phyloP scores from a whole-genome alignment of 2,888 invertebrate species.

The Synergus japonicus region DNA sequence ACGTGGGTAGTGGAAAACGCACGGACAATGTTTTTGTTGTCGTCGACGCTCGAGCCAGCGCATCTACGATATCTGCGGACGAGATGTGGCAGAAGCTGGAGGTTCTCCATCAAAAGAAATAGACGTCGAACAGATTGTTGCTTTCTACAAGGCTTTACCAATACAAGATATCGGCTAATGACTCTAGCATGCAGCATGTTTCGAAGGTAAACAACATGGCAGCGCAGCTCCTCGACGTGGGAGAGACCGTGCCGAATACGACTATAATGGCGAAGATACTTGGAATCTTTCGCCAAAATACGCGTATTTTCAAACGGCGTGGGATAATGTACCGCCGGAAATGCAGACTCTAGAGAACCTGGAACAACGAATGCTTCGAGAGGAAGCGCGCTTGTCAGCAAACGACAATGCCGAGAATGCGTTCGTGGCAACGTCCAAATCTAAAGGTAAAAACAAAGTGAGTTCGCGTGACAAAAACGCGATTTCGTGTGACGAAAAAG shows the following conservation, averaged over 20 bases:
- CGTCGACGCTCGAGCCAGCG: slow-evolving; percentile 42
- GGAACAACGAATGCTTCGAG: too few species aligned
- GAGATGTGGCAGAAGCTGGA: slow-evolving; percentile 49
- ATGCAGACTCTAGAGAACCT: too few species aligned
- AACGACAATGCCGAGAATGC: too few species aligned
- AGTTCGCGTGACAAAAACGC: too few species aligned
- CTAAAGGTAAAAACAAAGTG: too few species aligned
- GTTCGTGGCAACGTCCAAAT: too few species aligned
- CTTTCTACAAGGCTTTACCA: slow-evolving; percentile 41
- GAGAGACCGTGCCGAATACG: slow-evolving; percentile 39
- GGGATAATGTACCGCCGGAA: slow-evolving; percentile 54
- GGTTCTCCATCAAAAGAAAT: slow-evolving; percentile 47
- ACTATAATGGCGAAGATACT: slow-evolving; percentile 51
- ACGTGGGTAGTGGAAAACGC: slow-evolving; percentile 44
- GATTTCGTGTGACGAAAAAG: too few species aligned
- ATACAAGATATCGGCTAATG: slow-evolving; percentile 45
- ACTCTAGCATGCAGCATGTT: too few species aligned
- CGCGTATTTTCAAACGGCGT: slow-evolving; percentile 46
- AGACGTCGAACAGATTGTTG: slow-evolving; percentile 48
- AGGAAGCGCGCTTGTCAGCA: too few species aligned
- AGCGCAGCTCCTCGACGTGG: slow-evolving; percentile 48
- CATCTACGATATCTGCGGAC: slow-evolving; percentile 50
- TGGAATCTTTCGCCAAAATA: slow-evolving; percentile 48
- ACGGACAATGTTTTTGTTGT: slow-evolving; percentile 43
- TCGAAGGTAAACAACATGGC: slow-evolving; percentile 47